Base-by-base conservation (phyloP, 2,113 vertebrate genomes). In the Tamias sibiricus region DNA sequence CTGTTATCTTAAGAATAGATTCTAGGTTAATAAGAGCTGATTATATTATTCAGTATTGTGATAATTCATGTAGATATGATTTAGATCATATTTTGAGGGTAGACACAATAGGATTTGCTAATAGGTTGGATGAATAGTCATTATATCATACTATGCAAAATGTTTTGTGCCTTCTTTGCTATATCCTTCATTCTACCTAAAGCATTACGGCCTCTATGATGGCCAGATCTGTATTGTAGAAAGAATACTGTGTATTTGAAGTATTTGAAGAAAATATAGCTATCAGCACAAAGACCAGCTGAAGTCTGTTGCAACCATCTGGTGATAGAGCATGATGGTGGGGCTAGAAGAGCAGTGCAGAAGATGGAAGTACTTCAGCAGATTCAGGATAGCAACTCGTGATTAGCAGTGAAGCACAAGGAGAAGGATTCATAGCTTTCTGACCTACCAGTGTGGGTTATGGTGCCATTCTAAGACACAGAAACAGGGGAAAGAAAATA, bases 21-120 rank as follows among this genome's bases (percentile, higher is more conserved):
- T 52, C 11, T 68, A 82, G 71, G 1, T 88, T 74, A 59, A 71
- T 44, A 79, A 71, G 13, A 62, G 7, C 4, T 92, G 54, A 54
- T 40, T 20, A 88, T 4, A 54, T 3, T 5, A 85, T 24, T 52
- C 37, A 69, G 32, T 94, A 12, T 62, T 91, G 16, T 12, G 40
- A 26, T 22, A 84, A 59, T 71, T 71, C 49, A 92, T 68, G 40
- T 10, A 92, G 37, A 79, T n/a, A 85, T 85, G 40, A 85, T 82
- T 83, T 87, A 93, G 94, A 95, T 69, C 8, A 54, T 57, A 62
- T 52, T 68, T 71, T 92, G 24, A 79, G 71, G 24, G 62, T 44
- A 74, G 35, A 80, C 6, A 1, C 26, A 86, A 64, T 8, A 40
- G 12, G 13, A 95, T 71, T 91, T 76, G 20, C 4, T 79, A 94